Percentiles rank a stretch among this genome's conserved stretches.
These are phyloP conservation scores for Merodon equestris DNA, from an alignment of 2,888 invertebrate species.

Conservation along the genomic window DNA sequence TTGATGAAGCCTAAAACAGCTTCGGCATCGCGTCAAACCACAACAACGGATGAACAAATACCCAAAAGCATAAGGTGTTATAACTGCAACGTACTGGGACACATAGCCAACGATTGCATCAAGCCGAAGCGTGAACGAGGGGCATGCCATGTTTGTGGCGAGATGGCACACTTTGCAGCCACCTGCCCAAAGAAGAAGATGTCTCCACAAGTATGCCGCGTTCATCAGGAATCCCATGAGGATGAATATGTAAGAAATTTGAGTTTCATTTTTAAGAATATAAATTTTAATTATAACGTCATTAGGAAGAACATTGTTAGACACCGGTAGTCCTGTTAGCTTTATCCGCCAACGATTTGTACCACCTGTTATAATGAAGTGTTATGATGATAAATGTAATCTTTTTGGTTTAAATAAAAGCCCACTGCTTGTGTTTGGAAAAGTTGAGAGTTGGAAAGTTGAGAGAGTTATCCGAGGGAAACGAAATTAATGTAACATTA, in stretches of 20 bases:
- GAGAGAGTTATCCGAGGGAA: too few species aligned
- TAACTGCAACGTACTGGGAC: constrained; percentile 34
- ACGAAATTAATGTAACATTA: too few species aligned
- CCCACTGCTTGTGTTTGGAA: too few species aligned
- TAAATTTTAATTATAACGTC: constrained; percentile 13
- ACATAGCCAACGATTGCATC: constrained; percentile 19
- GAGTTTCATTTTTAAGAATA: constrained; percentile 21
- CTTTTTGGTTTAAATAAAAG: too few species aligned
- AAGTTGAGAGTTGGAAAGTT: too few species aligned
- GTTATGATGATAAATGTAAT: too few species aligned
- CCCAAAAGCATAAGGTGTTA: constrained; percentile 16
- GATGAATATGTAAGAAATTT: constrained; percentile 30
- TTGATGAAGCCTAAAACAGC: constrained; percentile 9
- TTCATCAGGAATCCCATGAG: not conserved
- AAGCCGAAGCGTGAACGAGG: constrained; percentile 17
- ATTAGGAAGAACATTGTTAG: too few species aligned
- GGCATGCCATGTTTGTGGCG: constrained; percentile 26
- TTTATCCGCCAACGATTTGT: too few species aligned
- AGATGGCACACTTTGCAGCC: constrained; percentile 24
- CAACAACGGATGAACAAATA: constrained; percentile 2
- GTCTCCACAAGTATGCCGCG: not conserved
- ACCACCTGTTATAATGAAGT: too few species aligned
- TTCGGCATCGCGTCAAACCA: not conserved
- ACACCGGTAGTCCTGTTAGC: too few species aligned
- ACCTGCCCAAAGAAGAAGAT: constrained; percentile 15